These are phyloP conservation scores for Steromphala cineraria DNA, from an alignment of 2,888 invertebrate species.

Conservation along the genomic window DNA sequence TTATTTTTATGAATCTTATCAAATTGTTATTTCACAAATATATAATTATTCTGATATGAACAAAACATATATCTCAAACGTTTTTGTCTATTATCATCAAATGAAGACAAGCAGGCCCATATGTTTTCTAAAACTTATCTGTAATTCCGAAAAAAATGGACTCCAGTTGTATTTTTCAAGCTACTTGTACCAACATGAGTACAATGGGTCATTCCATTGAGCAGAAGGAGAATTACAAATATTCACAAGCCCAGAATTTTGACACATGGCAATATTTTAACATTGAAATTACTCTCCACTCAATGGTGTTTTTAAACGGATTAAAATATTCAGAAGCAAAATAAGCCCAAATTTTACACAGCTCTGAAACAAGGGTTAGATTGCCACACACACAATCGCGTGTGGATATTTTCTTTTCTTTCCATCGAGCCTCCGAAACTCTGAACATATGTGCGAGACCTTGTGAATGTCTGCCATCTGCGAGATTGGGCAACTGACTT, in stretches of 20 bases:
- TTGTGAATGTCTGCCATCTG: constrained; percentile 5
- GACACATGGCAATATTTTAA: constrained; percentile 11
- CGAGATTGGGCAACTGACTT: not conserved
- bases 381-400: constrained; percentile 13
- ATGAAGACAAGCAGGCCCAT: no score
- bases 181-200: no score
- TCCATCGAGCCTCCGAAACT: not conserved
- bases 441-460: not conserved
- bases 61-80: no score
- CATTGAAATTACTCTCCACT: not conserved
- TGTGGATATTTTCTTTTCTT: constrained; percentile 5
- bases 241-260: not conserved
- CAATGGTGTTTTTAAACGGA: constrained; percentile 17
- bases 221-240: not conserved
- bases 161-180: no score
- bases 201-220: no score
- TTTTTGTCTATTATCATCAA: no score
- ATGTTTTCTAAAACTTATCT: no score
- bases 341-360: not conserved
- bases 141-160: no score
- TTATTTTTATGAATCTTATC: no score
- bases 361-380: not conserved
- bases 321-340: not conserved
- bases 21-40: no score
- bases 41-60: no score